A percentile compares a stretch with the other conserved stretches of the same genome.
These are phyloP conservation scores for Iphiclides podalirius DNA, from an alignment of 2,888 invertebrate genomes.

Conservation along the genomic window DNA sequence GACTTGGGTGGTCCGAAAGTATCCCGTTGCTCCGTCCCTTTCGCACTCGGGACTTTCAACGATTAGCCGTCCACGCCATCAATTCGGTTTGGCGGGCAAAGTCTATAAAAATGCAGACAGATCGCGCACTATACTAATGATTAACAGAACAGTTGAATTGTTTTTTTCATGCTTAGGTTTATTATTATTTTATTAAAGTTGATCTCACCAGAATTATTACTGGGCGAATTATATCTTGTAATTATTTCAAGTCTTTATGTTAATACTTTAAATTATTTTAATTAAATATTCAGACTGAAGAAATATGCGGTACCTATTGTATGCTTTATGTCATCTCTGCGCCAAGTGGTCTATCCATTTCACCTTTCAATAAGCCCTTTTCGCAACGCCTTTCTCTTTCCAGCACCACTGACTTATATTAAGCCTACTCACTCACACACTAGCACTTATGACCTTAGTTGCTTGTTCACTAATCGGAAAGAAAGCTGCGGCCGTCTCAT, in stretches of 20 bases:
- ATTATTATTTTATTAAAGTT: not conserved
- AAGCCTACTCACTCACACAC: constrained; percentile 28
- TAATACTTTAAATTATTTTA: too few relatives aligned
- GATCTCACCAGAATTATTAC: too few relatives aligned
- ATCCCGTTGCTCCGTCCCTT: constrained; percentile 35
- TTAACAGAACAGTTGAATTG: constrained; percentile 9
- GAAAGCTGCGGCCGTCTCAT: not conserved
- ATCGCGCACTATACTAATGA: constrained; percentile 13
- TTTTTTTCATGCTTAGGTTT: not conserved
- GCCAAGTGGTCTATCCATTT: constrained; percentile 45
- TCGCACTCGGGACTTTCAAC: constrained; percentile 29
- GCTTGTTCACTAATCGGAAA: not conserved
- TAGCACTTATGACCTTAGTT: constrained; percentile 31
- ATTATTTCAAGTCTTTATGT: too few relatives aligned
- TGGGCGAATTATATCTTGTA: too few relatives aligned
- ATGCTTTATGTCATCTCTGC: constrained; percentile 21
- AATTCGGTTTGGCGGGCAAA: constrained; percentile 32
- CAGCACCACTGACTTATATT: constrained; percentile 19
- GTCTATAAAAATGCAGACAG: constrained; percentile 17
- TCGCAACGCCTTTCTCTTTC: constrained; percentile 39
- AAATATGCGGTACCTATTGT: too few relatives aligned
- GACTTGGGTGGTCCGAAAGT: constrained; percentile 70
- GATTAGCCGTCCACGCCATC: constrained; percentile 24
- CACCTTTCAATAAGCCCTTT: constrained; percentile 46
- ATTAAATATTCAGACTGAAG: too few relatives aligned